Percentiles rank a stretch among this genome's conserved stretches.
These are phyloP conservation scores for Cremastobaeus sp. DNA, from an alignment of 2,888 invertebrate genomes.

Conservation along the genomic window DNA sequence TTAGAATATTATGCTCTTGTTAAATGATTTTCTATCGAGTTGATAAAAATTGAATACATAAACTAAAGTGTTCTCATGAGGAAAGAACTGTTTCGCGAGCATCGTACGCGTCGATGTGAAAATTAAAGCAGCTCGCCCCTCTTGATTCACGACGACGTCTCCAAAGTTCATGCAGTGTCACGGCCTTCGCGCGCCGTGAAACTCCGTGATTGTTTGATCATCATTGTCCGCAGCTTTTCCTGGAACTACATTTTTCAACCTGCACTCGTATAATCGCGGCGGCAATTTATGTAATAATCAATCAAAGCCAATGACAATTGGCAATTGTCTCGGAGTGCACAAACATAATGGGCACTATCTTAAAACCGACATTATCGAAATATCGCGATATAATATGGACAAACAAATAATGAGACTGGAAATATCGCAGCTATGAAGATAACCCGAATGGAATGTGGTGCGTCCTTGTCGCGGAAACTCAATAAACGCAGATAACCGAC, in stretches of 20 bases:
- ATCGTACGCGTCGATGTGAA: not conserved
- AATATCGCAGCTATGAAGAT: not conserved
- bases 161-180: slow-evolving; percentile 49
- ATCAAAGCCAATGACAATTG: slow-evolving; percentile 45
- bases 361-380: too few species aligned
- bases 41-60: too few species aligned
- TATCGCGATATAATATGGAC: not conserved
- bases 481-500: slow-evolving; percentile 20
- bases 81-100: not conserved
- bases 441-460: slow-evolving; percentile 11
- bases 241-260: slow-evolving; percentile 31
- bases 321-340: too few species aligned
- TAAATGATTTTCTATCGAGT: too few species aligned
- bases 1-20: too few species aligned
- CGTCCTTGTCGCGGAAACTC: slow-evolving; percentile 25
- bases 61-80: too few species aligned
- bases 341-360: too few species aligned
- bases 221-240: slow-evolving; percentile 45
- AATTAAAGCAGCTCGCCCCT: too few species aligned
- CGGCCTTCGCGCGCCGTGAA: slow-evolving; percentile 55
- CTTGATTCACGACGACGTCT: slow-evolving; percentile 1
- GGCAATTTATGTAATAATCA: slow-evolving; percentile 35
- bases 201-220: slow-evolving; percentile 56
- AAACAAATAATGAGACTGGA: slow-evolving; percentile 24
- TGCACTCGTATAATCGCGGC: slow-evolving; percentile 20